A percentile compares a stretch with the other conserved stretches of the same genome.
Conservation (phyloP, 2,113 vertebrate species). For the Taurulus bubalis region DNA sequence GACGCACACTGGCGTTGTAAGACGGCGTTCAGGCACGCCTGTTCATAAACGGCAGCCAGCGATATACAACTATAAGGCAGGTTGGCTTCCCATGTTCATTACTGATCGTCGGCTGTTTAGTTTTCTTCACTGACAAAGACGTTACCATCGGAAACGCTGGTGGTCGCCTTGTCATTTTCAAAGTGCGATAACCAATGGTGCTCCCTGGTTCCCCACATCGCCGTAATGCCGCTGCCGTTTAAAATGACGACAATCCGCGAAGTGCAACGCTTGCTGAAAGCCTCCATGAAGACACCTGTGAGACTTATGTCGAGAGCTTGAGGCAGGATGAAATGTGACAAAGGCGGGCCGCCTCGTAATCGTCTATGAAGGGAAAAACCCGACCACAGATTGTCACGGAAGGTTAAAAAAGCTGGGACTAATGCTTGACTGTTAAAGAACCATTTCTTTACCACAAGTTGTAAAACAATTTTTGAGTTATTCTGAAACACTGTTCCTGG, state of each 20-base stretch:
- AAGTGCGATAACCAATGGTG: background rate
- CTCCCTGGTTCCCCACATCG: background rate
- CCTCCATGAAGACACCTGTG: no score
- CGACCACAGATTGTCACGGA: background rate
- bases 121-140: background rate
- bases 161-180: background rate
- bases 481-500: background rate
- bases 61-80: no score
- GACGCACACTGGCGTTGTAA: no score
- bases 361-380: no score
- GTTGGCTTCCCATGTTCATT: background rate
- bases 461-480: background rate
- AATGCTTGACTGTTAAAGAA: background rate
- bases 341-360: no score
- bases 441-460: background rate
- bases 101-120: background rate
- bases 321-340: background rate
- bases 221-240: background rate
- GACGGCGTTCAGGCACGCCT: no score
- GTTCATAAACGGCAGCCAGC: no score
- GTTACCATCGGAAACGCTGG: background rate
- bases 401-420: background rate
- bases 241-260: background rate
- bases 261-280: no score
- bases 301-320: no score